Evolutionary conservation across 92 coral and sea anemone species (phyloP).

Genomic region (Parazoanthus swiftii): DNA sequence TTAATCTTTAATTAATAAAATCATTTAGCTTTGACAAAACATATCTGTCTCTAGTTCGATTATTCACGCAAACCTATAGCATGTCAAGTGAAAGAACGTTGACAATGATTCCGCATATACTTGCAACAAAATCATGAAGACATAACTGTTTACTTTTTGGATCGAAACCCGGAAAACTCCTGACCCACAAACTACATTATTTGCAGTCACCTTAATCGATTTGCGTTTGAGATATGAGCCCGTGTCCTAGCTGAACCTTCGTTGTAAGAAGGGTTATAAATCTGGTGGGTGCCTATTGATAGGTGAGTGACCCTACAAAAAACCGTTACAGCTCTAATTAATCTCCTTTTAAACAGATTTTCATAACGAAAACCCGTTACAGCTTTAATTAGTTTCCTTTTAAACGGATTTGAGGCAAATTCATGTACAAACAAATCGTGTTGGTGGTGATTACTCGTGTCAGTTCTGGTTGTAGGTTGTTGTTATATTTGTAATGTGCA

Average conservation of each 20-base stretch:
- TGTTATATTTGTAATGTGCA: no score
- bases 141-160: not conserved
- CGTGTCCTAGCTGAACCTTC: not conserved
- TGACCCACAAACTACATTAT: not conserved
- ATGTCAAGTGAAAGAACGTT: not conserved
- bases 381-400: not conserved
- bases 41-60: not conserved
- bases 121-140: not conserved
- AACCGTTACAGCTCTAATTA: not conserved
- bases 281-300: not conserved
- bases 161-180: not conserved
- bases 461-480: not conserved
- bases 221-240: no score
- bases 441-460: not conserved
- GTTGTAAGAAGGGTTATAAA: not conserved
- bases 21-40: not conserved
- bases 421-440: not conserved
- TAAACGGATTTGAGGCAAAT: not conserved
- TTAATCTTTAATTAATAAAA: no score
- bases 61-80: not conserved
- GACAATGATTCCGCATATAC: not conserved
- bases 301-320: not conserved
- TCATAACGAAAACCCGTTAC: not conserved
- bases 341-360: not conserved
- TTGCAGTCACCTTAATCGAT: no score